phyloP scores from a whole-genome alignment of 2,888 invertebrate species.

The Pollenia labialis region DNA sequence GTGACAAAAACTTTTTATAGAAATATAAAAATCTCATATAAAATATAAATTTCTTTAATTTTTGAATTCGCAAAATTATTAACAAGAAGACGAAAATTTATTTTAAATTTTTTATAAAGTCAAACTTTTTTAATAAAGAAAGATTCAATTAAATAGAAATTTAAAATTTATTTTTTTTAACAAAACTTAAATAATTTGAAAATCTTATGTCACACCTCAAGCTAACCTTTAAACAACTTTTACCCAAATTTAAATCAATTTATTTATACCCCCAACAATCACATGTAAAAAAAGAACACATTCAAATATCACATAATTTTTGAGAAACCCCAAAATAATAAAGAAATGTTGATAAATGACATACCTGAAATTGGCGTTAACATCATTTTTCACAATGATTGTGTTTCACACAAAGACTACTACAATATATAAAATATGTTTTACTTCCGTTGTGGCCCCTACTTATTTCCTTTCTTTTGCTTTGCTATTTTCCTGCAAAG shows the following conservation, averaged over 20 bases:
- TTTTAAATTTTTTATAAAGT: no score
- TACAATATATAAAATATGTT: constrained; percentile 47
- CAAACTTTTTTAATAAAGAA: no score
- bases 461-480: background rate
- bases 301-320: background rate
- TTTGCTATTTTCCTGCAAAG: background rate
- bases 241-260: constrained; percentile 7
- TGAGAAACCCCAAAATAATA: background rate
- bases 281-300: background rate
- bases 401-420: background rate
- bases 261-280: constrained; percentile 24
- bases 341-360: constrained; percentile 56
- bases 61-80: no score
- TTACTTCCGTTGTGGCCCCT: constrained; percentile 28
- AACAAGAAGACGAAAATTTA: no score
- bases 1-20: no score
- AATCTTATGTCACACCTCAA: background rate
- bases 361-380: constrained; percentile 66
- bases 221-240: background rate
- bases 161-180: no score
- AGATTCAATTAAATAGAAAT: no score
- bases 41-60: no score
- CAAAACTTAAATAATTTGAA: background rate
- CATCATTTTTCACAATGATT: constrained; percentile 60
- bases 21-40: no score